Evolutionary conservation across 2,888 invertebrate genomes (phyloP).

Genomic region (Agrotis segetum): DNA sequence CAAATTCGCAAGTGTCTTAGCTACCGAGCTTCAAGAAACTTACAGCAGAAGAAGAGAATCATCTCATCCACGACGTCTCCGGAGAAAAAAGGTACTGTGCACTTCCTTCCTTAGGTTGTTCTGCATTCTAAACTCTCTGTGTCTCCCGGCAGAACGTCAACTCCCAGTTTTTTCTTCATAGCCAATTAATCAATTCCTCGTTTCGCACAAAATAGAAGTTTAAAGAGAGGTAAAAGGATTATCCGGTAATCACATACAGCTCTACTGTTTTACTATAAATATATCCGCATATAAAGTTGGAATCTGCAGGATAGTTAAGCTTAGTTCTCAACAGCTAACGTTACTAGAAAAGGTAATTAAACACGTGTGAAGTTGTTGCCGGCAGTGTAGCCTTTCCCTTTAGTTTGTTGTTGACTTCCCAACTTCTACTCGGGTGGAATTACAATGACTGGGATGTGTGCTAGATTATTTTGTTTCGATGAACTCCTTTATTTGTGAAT

Average conservation of each 20-base stretch:
- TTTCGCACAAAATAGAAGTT: not conserved
- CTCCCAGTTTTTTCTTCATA: too few species aligned
- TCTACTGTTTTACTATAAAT: not conserved
- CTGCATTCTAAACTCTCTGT: too few species aligned
- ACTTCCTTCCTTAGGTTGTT: too few species aligned
- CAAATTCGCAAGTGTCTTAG: too few species aligned
- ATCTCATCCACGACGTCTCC: too few species aligned
- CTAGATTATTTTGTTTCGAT: not conserved
- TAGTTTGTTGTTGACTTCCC: constrained; percentile 37
- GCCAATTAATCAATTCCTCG: too few species aligned
- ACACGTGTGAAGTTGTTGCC: constrained; percentile 40
- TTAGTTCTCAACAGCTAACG: constrained; percentile 28
- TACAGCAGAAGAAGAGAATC: too few species aligned
- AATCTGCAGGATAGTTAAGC: constrained; percentile 35
- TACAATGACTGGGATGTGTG: not conserved
- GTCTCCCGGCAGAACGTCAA: too few species aligned
- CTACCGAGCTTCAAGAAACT: too few species aligned
- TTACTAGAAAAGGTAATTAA: constrained; percentile 49
- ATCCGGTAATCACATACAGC: not conserved
- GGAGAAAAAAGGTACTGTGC: too few species aligned
- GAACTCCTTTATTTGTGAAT: not conserved
- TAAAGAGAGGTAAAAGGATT: not conserved
- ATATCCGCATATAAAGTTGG: constrained; percentile 22
- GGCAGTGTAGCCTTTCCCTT: constrained; percentile 33
- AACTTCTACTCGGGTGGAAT: constrained; percentile 36